Conservation (phyloP, 2,888 invertebrate genomes). For the Germaria angustata region DNA sequence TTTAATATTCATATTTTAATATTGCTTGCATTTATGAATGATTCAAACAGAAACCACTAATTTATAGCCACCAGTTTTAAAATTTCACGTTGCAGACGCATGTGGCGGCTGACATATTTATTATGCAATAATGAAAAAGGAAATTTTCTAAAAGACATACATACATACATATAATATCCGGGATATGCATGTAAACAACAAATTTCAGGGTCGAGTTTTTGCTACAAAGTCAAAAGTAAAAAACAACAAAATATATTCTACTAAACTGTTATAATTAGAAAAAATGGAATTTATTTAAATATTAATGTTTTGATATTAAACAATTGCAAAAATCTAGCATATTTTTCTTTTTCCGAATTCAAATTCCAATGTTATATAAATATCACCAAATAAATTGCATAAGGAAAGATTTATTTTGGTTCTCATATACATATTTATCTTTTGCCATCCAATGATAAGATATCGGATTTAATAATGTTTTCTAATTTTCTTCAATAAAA, state of each 20-base stretch:
- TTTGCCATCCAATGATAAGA: no score
- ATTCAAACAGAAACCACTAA: neutral
- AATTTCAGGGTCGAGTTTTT: neutral
- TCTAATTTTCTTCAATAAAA: no score
- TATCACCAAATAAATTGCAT: no score
- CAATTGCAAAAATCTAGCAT: no score
- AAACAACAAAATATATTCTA: neutral
- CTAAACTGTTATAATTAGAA: no score
- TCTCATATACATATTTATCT: no score
- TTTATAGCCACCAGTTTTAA: neutral
- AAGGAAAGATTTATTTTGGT: no score
- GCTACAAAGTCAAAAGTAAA: neutral
- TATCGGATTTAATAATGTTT: no score
- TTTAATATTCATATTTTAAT: neutral
- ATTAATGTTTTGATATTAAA: no score
- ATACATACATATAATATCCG: slow-evolving; percentile 9
- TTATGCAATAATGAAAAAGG: slow-evolving; percentile 32
- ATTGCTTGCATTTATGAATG: neutral
- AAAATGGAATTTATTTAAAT: no score
- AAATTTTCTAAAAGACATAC: slow-evolving; percentile 15
- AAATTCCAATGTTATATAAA: no score
- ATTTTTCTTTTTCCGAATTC: no score
- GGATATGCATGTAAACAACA: neutral
- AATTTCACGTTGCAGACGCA: slow-evolving; percentile 14
- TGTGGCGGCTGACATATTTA: slow-evolving; percentile 10